Evolutionary conservation across 2,113 vertebrate species (phyloP).

Genomic region (Corythornis madagascariensis): DNA sequence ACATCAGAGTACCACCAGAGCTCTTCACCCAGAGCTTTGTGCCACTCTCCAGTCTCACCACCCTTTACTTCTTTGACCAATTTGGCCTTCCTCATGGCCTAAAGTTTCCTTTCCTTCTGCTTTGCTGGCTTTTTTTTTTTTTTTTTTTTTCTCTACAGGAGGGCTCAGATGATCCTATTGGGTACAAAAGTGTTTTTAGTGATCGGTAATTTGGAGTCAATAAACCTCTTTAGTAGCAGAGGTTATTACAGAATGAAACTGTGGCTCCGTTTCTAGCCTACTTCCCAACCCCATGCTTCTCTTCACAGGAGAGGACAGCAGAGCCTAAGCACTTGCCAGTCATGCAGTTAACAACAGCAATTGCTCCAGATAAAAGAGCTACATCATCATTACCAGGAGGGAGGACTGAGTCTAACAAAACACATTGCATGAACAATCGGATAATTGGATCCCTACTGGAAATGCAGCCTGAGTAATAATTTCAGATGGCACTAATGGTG

Average conservation of each 20-base stretch:
- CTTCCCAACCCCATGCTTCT: background rate
- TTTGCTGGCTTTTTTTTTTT: background rate
- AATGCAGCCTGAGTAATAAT: slow-evolving; percentile 30
- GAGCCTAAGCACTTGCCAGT: background rate
- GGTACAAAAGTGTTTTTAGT: slow-evolving; percentile 5
- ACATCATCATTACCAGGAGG: slow-evolving; percentile 22
- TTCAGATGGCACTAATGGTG: background rate
- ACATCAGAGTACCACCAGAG: background rate
- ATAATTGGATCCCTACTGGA: slow-evolving; percentile 50
- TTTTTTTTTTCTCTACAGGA: background rate
- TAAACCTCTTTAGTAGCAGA: slow-evolving; percentile 15
- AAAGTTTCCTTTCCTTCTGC: background rate
- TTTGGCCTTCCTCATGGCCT: background rate
- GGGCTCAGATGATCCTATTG: background rate
- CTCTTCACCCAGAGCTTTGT: background rate
- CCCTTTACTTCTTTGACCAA: background rate
- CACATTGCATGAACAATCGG: background rate
- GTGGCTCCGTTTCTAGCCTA: background rate
- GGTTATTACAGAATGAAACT: background rate
- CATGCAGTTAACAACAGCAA: slow-evolving; percentile 1
- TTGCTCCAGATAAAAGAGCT: slow-evolving; percentile 43
- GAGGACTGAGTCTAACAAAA: slow-evolving; percentile 22
- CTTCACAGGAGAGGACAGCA: background rate
- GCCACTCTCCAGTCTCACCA: background rate
- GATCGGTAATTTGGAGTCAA: slow-evolving; percentile 30